Conservation (phyloP, 2,888 invertebrate species). For the Campaea margaritaria region DNA sequence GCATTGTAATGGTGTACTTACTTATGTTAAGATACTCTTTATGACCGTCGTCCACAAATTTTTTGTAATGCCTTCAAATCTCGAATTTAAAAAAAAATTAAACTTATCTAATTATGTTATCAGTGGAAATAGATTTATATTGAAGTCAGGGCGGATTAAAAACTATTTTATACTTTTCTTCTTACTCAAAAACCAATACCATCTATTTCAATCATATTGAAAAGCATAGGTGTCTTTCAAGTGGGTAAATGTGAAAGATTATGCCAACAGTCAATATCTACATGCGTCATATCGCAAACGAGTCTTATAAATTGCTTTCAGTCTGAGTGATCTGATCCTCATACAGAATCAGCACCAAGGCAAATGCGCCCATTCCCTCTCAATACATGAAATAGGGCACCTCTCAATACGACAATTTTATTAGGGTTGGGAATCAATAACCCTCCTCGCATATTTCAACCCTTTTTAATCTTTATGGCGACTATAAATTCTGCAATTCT, state of each 20-base stretch:
- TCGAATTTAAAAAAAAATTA: too few relatives aligned
- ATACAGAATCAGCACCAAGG: constrained; percentile 62
- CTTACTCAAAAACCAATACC: too few relatives aligned
- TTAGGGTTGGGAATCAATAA: constrained; percentile 80
- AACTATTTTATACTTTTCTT: too few relatives aligned
- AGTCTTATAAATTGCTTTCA: constrained; percentile 55
- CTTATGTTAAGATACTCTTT: constrained; percentile 4
- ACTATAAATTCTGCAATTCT: constrained; percentile 47
- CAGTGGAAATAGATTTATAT: too few relatives aligned
- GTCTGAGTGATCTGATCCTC: constrained; percentile 61
- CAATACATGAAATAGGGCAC: constrained; percentile 72
- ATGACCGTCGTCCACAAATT: too few relatives aligned
- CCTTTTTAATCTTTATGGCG: constrained; percentile 62
- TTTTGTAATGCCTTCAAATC: too few relatives aligned
- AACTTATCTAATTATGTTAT: too few relatives aligned
- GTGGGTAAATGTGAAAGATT: not conserved
- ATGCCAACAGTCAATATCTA: constrained; percentile 1
- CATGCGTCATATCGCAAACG: constrained; percentile 18
- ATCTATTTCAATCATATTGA: too few relatives aligned
- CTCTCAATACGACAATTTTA: constrained; percentile 76
- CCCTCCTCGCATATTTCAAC: constrained; percentile 58
- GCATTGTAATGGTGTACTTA: constrained; percentile 11
- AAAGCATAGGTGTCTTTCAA: too few relatives aligned
- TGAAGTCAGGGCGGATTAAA: too few relatives aligned
- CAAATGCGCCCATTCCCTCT: constrained; percentile 62